phyloP scores from a whole-genome alignment of 2,888 invertebrate species.

The Pyrochroa serraticornis region DNA sequence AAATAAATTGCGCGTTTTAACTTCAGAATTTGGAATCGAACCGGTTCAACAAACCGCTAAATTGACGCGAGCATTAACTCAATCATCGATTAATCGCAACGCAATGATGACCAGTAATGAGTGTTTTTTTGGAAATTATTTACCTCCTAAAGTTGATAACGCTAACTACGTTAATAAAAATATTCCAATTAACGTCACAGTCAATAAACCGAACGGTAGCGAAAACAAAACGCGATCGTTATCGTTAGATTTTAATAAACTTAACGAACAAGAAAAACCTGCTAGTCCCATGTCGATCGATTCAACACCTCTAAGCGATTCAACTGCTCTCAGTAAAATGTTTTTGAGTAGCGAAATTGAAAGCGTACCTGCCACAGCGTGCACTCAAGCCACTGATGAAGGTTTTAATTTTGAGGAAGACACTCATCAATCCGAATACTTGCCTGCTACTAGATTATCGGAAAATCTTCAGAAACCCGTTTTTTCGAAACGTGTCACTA shows the following conservation, averaged over 20 bases:
- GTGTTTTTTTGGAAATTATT: slow-evolving; percentile 34
- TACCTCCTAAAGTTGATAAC: slow-evolving; percentile 38
- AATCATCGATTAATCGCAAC: slow-evolving; percentile 44
- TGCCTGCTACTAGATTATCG: no score
- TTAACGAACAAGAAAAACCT: background rate
- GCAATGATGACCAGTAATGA: slow-evolving; percentile 48
- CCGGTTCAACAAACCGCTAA: slow-evolving; percentile 12
- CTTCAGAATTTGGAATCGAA: slow-evolving; percentile 65
- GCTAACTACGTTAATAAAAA: slow-evolving; percentile 45
- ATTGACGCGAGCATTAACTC: slow-evolving; percentile 30
- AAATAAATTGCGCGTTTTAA: slow-evolving; percentile 67
- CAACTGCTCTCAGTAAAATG: slow-evolving; percentile 38
- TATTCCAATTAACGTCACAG: slow-evolving; percentile 5
- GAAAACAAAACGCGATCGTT: slow-evolving; percentile 40
- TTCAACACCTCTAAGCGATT: slow-evolving; percentile 51
- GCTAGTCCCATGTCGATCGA: slow-evolving; percentile 55
- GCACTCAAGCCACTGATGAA: slow-evolving; percentile 61
- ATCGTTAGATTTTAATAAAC: slow-evolving; percentile 42
- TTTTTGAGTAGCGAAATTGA: slow-evolving; percentile 36
- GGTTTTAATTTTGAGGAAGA: slow-evolving; percentile 41
- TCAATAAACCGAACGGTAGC: slow-evolving; percentile 10
- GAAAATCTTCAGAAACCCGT: slow-evolving; percentile 45
- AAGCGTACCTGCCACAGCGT: slow-evolving; percentile 49
- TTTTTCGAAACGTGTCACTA: slow-evolving; percentile 46
- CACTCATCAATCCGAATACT: slow-evolving; percentile 7